Evolutionary conservation across 2,797 vertebrate genomes (phyloP), one percentile per base, ranked within the genome.

Genomic region (Enteromius radiatus): DNA sequence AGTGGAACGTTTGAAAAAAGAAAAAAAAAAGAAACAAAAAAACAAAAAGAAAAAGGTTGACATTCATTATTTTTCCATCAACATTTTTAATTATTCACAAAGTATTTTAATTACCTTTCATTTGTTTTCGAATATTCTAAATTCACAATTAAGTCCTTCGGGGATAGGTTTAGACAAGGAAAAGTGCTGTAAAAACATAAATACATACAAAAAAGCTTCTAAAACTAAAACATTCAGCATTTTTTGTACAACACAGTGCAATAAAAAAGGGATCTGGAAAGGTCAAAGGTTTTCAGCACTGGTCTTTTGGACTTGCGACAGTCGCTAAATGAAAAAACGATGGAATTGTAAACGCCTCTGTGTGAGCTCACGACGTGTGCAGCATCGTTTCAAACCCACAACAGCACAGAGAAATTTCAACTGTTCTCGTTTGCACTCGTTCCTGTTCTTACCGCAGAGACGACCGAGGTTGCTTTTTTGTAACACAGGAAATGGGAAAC

Each of bases 161-260:
- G 87, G 79, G 86, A 87, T 54, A 77, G 38, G 81, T 88, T 87
- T 88, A 84, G 85, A 91, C 54, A 88, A 91, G 89, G 84, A 87
- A 94, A 95, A 94, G 93, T 95, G 94, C 94, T 91, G 92, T 88
- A 91, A 85, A 87, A 95, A 94, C 94, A 94, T 95, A 95, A 96
- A 95, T 95, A 95, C 86, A 74, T 90, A 93, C 88, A 92, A 91
- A 90, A 89, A 91, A 90, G 87, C 86, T 86, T 88, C 89, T 91
- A 91, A 88, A 92, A 91, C 88, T 88, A 92, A 93, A 94, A 95
- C 92, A 93, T 94, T 94, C 92, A 93, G 93, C 91, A 92, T 89
- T 93, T 61, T 90, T 91, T 92, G 89, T 92, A 94, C 91, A 93
- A 93, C 92, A 93, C 92, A 93, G 93, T 93, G 93, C 93, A 94